Base-by-base conservation (phyloP, 2,113 vertebrate genomes). In the Alexandromys fortis region DNA sequence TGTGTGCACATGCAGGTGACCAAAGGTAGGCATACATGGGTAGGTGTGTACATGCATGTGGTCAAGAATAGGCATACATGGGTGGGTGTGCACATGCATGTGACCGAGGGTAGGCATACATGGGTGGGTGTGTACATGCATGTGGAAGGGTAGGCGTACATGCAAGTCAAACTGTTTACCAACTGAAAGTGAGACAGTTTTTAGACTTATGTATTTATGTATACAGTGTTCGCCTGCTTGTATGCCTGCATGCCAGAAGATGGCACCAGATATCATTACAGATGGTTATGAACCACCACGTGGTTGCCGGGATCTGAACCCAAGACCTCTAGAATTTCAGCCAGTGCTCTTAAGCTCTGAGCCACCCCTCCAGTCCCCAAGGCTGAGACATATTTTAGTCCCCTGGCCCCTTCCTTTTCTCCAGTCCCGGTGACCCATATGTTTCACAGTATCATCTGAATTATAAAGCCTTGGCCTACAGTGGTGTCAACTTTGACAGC, bases 401-500 rank as follows among this genome's bases (percentile, higher is more conserved):
- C 26, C 38, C 63, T 47, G 42, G 22, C 28, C 26, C 47, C 24
- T 72, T 87, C 33, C 13, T 14, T 79, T 92, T 87, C 86, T 87
- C 28, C 26, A 45, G 78, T 8, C 72, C 35, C 35, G 35, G 35
- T 94, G n/a, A 90, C n/a, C 21, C 67, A 61, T 63, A 85, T 67
- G 5, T 73, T 81, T 93, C 47, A 24, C 63, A 38, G 22, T 79
- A 88, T 55, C 30, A 1, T 88, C 70, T 91, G 55, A 42, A 95
- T 76, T 86, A 75, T 42, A 87, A 67, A 77, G 21, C 61, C 24
- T 89, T 85, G 10, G 21, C 12, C 45, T 45, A 33, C 33, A 47
- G 10, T 86, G 28, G 67, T 65, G 86, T 65, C 55, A 92, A 96
- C 77, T 72, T 78, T 94, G 12, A 17, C 8, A 95, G 63, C 38